These are phyloP conservation scores for Leptodactylus fuscus DNA, from an alignment of 2,113 vertebrate genomes.

Conservation along the genomic window DNA sequence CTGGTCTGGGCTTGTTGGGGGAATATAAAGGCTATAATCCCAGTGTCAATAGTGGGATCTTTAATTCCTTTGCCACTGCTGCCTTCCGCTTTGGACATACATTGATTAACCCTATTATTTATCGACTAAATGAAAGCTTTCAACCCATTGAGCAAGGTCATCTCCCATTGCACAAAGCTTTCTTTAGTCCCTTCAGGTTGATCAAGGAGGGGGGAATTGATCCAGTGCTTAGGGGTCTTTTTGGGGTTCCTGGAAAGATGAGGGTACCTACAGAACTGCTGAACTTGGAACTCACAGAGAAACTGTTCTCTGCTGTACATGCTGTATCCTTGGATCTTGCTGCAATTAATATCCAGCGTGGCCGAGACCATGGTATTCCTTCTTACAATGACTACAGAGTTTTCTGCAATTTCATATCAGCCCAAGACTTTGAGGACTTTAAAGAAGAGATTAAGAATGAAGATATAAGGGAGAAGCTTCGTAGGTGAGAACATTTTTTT, in stretches of 20 bases:
- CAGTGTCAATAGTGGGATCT: constrained; percentile 69
- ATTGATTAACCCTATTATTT: constrained; percentile 73
- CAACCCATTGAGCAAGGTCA: constrained; percentile 72
- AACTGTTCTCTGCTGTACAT: constrained; percentile 76
- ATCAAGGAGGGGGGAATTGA: constrained; percentile 74
- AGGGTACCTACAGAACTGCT: constrained; percentile 72
- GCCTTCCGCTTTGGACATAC: constrained; percentile 77
- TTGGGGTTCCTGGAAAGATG: constrained; percentile 75
- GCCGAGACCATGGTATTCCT: constrained; percentile 74
- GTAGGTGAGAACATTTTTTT: constrained; percentile 66
- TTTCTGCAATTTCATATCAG: constrained; percentile 76
- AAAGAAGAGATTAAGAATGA: constrained; percentile 75
- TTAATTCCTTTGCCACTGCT: constrained; percentile 74
- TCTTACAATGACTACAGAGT: constrained; percentile 77
- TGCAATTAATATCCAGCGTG: constrained; percentile 76
- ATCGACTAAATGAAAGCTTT: constrained; percentile 72
- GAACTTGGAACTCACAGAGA: constrained; percentile 76
- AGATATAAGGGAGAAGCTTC: constrained; percentile 76
- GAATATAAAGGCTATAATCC: constrained; percentile 74
- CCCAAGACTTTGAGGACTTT: constrained; percentile 73
- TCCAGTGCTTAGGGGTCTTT: constrained; percentile 73
- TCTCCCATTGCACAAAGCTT: constrained; percentile 74
- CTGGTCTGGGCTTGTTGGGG: constrained; percentile 74
- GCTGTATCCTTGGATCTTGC: constrained; percentile 75
- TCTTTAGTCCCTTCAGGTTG: constrained; percentile 76